Conservation (phyloP, 2,113 vertebrate genomes). For the Symphodus melops region DNA sequence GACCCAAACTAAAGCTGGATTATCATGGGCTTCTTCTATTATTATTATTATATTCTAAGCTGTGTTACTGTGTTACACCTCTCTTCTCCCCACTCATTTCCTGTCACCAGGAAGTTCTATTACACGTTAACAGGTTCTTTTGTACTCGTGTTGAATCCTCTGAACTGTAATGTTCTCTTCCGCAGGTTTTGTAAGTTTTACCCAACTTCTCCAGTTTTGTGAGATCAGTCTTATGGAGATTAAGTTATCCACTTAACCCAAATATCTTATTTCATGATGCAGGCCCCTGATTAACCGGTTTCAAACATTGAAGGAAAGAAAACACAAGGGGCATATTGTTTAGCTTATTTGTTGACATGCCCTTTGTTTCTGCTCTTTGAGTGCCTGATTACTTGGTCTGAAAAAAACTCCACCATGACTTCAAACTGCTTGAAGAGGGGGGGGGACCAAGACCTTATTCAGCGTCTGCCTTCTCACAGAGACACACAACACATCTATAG, state of each 20-base stretch:
- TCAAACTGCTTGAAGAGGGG: conserved; percentile 30
- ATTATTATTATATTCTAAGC: too few relatives aligned
- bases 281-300: conserved; percentile 11
- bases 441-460: conserved; percentile 18
- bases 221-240: conserved; percentile 10
- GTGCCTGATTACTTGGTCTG: conserved; percentile 34
- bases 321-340: conserved; percentile 12
- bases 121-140: too few relatives aligned
- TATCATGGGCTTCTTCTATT: too few relatives aligned
- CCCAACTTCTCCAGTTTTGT: conserved; percentile 24
- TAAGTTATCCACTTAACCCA: not conserved
- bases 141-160: not conserved
- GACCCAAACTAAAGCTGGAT: too few relatives aligned
- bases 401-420: conserved; percentile 21
- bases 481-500: conserved; percentile 35
- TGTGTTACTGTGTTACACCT: not conserved
- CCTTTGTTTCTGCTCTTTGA: conserved; percentile 18
- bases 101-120: not conserved
- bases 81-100: not conserved
- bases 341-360: conserved; percentile 31
- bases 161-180: not conserved
- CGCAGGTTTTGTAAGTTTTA: not conserved
- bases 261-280: conserved; percentile 20
- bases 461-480: conserved; percentile 32
- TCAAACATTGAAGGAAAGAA: conserved; percentile 8